phyloP scores from a whole-genome alignment of 2,888 invertebrate genomes.

The Tanytarsus gracilentus region DNA sequence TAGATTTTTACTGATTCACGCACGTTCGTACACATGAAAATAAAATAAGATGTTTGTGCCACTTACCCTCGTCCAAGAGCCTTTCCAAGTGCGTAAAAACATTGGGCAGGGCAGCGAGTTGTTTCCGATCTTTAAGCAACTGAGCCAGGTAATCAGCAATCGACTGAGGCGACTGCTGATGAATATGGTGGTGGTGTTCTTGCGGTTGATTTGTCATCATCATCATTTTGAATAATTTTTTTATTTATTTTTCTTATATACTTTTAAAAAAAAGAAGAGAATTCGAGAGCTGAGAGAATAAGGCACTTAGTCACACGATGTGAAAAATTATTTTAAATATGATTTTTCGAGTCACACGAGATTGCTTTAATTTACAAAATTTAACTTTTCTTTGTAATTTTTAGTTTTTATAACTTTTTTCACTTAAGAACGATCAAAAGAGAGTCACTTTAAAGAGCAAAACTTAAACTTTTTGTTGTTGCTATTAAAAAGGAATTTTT shows the following conservation, averaged over 20 bases:
- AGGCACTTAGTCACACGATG: not conserved
- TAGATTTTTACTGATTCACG: not conserved
- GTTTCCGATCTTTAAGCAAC: slow-evolving; percentile 99
- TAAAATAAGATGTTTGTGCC: not conserved
- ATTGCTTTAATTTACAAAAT: no score
- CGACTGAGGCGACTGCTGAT: slow-evolving; percentile 74
- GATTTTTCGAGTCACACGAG: not conserved
- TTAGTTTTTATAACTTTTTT: no score
- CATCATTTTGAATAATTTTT: slow-evolving; percentile 38
- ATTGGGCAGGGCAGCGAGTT: slow-evolving; percentile 98
- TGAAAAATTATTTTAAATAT: not conserved
- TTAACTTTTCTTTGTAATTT: no score
- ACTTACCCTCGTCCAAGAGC: slow-evolving; percentile 96
- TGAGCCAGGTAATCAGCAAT: slow-evolving; percentile 99
- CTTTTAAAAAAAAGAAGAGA: not conserved
- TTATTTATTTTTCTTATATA: slow-evolving; percentile 6
- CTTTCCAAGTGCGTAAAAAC: slow-evolving; percentile 99
- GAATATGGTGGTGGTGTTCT: not conserved
- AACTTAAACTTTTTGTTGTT: no score
- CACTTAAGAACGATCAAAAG: no score
- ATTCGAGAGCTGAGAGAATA: not conserved
- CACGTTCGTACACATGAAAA: not conserved
- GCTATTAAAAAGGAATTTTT: no score
- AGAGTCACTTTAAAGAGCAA: no score
- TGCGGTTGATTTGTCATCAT: slow-evolving; percentile 38